Evolutionary conservation across 2,888 invertebrate species (phyloP).

Genomic region (Spodoptera littoralis): DNA sequence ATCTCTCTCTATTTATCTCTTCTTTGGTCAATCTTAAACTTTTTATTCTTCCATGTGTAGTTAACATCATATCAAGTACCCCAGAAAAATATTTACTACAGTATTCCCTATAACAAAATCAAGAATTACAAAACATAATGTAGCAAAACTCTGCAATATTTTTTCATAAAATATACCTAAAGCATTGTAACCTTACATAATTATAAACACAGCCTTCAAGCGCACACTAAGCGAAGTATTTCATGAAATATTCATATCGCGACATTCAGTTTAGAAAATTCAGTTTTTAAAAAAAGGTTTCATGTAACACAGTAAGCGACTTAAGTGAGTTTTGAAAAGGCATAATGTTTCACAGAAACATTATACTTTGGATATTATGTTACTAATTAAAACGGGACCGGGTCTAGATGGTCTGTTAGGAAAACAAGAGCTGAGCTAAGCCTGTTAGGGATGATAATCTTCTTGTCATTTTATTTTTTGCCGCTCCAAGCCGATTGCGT

Average conservation of each 20-base stretch:
- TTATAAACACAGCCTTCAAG: slow-evolving; percentile 38
- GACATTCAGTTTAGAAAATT: slow-evolving; percentile 41
- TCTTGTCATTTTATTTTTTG: too few relatives aligned
- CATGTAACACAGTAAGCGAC: slow-evolving; percentile 28
- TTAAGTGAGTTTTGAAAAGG: slow-evolving; percentile 49
- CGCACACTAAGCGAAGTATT: slow-evolving; percentile 40
- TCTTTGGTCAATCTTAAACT: too few relatives aligned
- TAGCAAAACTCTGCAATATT: slow-evolving; percentile 2
- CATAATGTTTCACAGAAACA: slow-evolving; percentile 23
- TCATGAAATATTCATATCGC: slow-evolving; percentile 53
- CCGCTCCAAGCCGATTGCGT: too few relatives aligned
- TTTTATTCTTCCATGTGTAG: too few relatives aligned
- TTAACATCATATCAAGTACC: too few relatives aligned
- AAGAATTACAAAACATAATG: too few relatives aligned
- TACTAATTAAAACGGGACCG: slow-evolving; percentile 16
- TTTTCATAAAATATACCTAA: slow-evolving; percentile 23
- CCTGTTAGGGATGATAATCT: too few relatives aligned
- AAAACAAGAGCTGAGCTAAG: slow-evolving; percentile 1
- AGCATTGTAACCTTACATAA: slow-evolving; percentile 19
- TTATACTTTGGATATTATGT: slow-evolving; percentile 18
- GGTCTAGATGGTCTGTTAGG: slow-evolving; percentile 15
- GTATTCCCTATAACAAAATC: too few relatives aligned
- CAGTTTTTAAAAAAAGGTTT: slow-evolving; percentile 38
- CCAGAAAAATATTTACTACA: too few relatives aligned
- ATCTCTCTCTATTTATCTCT: too few relatives aligned